Percentiles rank a stretch among this genome's conserved stretches.
Evolutionary conservation across 1,140 invertebrate species (phyloP).

Genomic region (Doryteuthis pealeii): DNA sequence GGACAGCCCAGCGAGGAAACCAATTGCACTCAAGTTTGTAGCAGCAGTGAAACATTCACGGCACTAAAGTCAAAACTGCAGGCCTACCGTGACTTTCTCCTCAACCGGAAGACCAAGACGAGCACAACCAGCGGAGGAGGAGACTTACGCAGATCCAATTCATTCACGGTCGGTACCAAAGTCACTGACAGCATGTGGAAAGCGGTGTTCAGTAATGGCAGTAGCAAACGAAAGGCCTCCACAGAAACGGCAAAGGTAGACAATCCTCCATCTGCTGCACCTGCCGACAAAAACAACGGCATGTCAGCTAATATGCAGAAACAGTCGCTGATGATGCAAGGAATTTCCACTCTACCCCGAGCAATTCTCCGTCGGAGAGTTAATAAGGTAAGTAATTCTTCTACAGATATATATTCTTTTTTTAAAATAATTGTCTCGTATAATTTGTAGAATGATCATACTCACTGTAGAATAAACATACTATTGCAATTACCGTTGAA

Average conservation of each 20-base stretch:
- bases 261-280: background rate
- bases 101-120: constrained; percentile 33
- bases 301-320: background rate
- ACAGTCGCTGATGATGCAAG: background rate
- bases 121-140: background rate
- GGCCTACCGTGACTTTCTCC: constrained; percentile 47
- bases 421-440: no score
- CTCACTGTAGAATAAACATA: no score
- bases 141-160: background rate
- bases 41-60: constrained; percentile 42
- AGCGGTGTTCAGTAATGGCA: constrained; percentile 12
- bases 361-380: background rate
- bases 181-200: background rate
- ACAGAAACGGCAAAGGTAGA: background rate
- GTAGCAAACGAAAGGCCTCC: background rate
- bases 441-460: no score
- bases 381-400: background rate
- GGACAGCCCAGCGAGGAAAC: background rate
- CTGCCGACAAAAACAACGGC: background rate
- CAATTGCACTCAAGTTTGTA: constrained; percentile 6
- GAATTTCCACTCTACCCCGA: background rate
- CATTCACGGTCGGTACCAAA: background rate
- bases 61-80: constrained; percentile 50
- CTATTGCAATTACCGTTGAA: no score
- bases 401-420: background rate